Conservation (phyloP, 1,140 invertebrate species). For the Philaenus spumarius region DNA sequence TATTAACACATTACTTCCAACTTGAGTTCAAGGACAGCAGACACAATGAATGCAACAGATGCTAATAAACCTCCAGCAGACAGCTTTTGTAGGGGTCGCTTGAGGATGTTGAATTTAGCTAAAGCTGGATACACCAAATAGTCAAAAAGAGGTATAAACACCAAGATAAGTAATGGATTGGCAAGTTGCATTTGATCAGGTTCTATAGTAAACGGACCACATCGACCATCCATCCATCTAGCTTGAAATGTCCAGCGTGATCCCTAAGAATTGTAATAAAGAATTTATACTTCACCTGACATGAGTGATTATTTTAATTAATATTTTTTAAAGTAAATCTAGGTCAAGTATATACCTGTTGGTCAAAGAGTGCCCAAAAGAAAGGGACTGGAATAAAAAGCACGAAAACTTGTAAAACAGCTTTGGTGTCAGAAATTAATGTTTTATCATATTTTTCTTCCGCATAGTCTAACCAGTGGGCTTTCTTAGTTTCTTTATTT, state of each 20-base stretch:
- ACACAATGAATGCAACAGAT: conserved; percentile 56
- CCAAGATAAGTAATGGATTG: conserved; percentile 70
- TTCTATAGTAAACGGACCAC: conserved; percentile 60
- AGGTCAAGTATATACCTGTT: conserved; percentile 54
- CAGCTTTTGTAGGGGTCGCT: conserved; percentile 52
- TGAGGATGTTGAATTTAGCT: conserved; percentile 35
- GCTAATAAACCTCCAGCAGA: conserved; percentile 57
- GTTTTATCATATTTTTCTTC: conserved; percentile 55
- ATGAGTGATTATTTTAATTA: background rate
- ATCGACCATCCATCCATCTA: conserved; percentile 73
- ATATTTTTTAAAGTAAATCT: conserved; percentile 43
- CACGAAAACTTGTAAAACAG: conserved; percentile 59
- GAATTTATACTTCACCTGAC: background rate
- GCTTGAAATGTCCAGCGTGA: conserved; percentile 95
- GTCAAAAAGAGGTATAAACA: conserved; percentile 76
- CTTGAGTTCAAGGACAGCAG: conserved; percentile 57
- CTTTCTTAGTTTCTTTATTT: conserved; percentile 38
- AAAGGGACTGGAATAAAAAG: conserved; percentile 80
- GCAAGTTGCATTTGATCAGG: conserved; percentile 80
- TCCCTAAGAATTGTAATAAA: conserved; percentile 46
- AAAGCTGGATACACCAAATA: conserved; percentile 44
- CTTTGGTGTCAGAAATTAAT: conserved; percentile 69
- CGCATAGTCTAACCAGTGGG: conserved; percentile 74
- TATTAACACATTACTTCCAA: conserved; percentile 51
- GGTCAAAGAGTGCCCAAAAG: conserved; percentile 86